Percentiles rank a stretch among this genome's conserved stretches.
These are phyloP conservation scores for Porites lutea DNA, from an alignment of 64 coral and sea anemone genomes.

Conservation along the genomic window DNA sequence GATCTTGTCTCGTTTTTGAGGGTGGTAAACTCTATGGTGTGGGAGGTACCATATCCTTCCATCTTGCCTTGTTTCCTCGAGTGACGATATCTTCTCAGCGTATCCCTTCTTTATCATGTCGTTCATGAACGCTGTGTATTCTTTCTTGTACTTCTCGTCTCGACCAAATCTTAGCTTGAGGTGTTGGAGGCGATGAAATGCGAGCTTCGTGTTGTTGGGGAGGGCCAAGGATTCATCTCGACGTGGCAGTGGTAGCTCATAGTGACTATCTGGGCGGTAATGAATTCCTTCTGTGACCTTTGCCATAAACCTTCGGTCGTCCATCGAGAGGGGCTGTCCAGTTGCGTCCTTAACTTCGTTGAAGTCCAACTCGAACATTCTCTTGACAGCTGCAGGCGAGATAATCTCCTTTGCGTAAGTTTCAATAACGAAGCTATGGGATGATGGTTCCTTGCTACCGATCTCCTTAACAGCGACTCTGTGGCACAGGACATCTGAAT, in stretches of 20 bases:
- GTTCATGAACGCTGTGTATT: constrained; percentile 24
- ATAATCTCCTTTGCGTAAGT: background rate
- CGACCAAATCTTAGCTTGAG: background rate
- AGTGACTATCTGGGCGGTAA: background rate
- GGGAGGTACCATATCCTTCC: background rate
- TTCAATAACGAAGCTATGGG: background rate
- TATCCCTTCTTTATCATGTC: constrained; percentile 28
- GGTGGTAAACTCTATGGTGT: background rate
- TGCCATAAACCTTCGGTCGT: background rate
- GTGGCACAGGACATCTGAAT: background rate
- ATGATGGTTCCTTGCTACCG: background rate
- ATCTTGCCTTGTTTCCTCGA: background rate
- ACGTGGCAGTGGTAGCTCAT: constrained; percentile 10
- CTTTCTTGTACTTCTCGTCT: background rate
- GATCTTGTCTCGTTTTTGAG: background rate
- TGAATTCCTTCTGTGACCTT: background rate
- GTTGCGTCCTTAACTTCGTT: background rate
- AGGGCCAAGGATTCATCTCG: background rate
- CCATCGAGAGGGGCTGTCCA: background rate
- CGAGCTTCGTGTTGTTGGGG: background rate
- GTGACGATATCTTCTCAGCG: background rate
- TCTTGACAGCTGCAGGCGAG: background rate
- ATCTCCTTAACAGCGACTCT: background rate
- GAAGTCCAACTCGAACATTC: background rate
- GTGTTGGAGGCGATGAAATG: constrained; percentile 3